Conservation (phyloP, 2,888 invertebrate genomes). For the Gortyna flavago region DNA sequence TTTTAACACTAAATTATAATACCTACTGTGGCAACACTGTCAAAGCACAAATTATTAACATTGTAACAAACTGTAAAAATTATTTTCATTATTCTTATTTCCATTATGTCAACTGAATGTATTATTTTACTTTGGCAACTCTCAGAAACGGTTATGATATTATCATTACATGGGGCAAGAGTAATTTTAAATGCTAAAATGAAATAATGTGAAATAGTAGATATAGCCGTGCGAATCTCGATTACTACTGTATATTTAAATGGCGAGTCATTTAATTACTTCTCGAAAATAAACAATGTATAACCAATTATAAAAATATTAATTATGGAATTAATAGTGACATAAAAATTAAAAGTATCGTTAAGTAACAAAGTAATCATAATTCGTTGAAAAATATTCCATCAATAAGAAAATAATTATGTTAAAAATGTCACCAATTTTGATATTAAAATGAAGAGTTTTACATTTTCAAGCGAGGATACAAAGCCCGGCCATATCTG, state of each 20-base stretch:
- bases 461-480: slow-evolving; percentile 55
- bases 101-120: not conserved
- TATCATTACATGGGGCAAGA: not conserved
- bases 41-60: not conserved
- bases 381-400: slow-evolving; percentile 7
- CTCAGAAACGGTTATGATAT: not conserved
- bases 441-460: slow-evolving; percentile 46
- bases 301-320: not conserved
- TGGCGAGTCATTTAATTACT: not conserved
- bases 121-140: not conserved
- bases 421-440: slow-evolving; percentile 43
- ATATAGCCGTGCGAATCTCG: not conserved
- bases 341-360: not conserved
- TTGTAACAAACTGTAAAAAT: not conserved
- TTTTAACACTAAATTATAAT: not conserved
- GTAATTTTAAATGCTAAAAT: not conserved
- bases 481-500: slow-evolving; percentile 70
- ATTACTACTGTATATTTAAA: not conserved
- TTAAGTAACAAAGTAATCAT: not conserved
- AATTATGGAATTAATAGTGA: no score
- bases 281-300: not conserved
- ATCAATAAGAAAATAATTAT: slow-evolving; percentile 19
- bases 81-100: no score
- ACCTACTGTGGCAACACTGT: not conserved
- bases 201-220: not conserved